These are phyloP conservation scores for Sarcophaga rosellei DNA, from an alignment of 2,888 invertebrate species.

Conservation along the genomic window DNA sequence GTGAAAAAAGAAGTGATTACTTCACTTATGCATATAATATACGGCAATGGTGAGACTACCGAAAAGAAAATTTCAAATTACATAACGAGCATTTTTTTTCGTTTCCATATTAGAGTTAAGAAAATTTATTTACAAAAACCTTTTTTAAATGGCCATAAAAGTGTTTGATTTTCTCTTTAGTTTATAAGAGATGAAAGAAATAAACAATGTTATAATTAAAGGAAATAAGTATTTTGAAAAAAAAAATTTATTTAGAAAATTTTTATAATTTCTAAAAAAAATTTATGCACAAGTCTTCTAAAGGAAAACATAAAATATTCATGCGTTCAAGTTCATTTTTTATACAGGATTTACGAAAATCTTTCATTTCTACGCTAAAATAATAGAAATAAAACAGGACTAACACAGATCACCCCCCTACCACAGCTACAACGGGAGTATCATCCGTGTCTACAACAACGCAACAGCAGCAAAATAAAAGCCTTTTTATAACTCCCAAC, in stretches of 20 bases:
- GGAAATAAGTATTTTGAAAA: constrained; percentile 68
- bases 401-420: constrained; percentile 19
- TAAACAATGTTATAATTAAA: constrained; percentile 32
- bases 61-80: constrained; percentile 59
- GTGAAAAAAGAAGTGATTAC: constrained; percentile 36
- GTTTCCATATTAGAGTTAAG: constrained; percentile 35
- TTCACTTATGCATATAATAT: constrained; percentile 27
- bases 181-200: constrained; percentile 11
- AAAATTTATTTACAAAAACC: constrained; percentile 33
- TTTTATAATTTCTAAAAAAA: constrained; percentile 68
- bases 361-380: constrained; percentile 67
- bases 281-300: constrained; percentile 66
- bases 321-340: constrained; percentile 74
- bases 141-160: constrained; percentile 10
- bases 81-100: constrained; percentile 67
- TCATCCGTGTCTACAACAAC: neutral
- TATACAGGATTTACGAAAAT: constrained; percentile 77
- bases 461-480: constrained; percentile 55
- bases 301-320: constrained; percentile 72
- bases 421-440: neutral
- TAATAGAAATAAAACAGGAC: constrained; percentile 66
- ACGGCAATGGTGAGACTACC: constrained; percentile 42
- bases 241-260: constrained; percentile 63
- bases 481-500: constrained; percentile 10
- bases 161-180: constrained; percentile 54